Conservation (phyloP, 2,113 vertebrate genomes). For the Potamarius usumacintae region DNA sequence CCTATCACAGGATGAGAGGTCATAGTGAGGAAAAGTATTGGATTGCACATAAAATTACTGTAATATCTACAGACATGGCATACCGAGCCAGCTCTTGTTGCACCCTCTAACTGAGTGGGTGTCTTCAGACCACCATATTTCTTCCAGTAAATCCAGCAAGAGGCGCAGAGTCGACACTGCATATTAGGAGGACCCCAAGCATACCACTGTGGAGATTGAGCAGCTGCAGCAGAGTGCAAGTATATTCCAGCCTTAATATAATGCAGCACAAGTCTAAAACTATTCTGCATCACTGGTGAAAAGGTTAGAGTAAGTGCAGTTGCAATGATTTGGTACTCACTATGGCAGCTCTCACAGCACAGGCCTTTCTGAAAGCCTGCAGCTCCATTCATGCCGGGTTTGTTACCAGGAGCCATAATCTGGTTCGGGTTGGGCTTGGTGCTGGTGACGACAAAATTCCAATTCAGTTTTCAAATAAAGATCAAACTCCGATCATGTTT, state of each 20-base stretch:
- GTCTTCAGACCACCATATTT: slow-evolving; percentile 93
- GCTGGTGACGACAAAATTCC: slow-evolving; percentile 59
- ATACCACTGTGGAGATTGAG: slow-evolving; percentile 92
- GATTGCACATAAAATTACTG: not conserved
- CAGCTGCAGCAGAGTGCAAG: slow-evolving; percentile 66
- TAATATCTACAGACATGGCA: not conserved
- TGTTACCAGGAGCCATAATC: slow-evolving; percentile 87
- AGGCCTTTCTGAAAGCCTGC: slow-evolving; percentile 88
- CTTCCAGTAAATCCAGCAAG: slow-evolving; percentile 98
- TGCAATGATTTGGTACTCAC: slow-evolving; percentile 71
- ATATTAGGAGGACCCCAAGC: slow-evolving; percentile 96
- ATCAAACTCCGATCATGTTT: not conserved
- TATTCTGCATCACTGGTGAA: too few species aligned
- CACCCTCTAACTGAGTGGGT: slow-evolving; percentile 89
- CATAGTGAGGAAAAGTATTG: not conserved
- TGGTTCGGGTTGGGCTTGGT: slow-evolving; percentile 94
- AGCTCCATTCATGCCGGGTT: slow-evolving; percentile 89
- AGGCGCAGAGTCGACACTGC: slow-evolving; percentile 92
- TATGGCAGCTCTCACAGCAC: slow-evolving; percentile 92
- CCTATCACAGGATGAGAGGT: slow-evolving; percentile 62
- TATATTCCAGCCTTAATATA: not conserved
- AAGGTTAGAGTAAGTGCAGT: too few species aligned
- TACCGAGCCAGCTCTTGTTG: slow-evolving; percentile 82
- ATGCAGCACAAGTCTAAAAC: not conserved
- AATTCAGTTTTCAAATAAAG: not conserved